Evolutionary conservation across 2,113 vertebrate genomes (phyloP).

Genomic region (Zootoca vivipara): DNA sequence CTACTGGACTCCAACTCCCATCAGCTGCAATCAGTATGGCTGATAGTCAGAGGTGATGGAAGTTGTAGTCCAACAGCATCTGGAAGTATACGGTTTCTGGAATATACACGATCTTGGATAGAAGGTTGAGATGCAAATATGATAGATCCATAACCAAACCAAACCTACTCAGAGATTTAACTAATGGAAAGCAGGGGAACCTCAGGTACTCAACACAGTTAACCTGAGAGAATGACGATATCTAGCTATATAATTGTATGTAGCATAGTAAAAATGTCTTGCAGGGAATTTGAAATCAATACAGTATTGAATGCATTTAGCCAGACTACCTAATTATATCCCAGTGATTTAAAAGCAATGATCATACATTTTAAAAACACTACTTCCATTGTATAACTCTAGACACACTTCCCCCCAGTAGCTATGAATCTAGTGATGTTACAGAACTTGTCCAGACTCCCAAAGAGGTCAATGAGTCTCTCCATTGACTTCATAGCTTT

Average conservation of each 20-base stretch:
- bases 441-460: conserved; percentile 17
- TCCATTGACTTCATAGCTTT: conserved; percentile 19
- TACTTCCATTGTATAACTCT: conserved; percentile 5
- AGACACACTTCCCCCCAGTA: background rate
- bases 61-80: background rate
- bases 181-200: conserved; percentile 23
- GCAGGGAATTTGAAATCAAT: conserved; percentile 53
- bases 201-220: conserved; percentile 1
- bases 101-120: no score
- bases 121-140: background rate
- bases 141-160: background rate
- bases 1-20: no score
- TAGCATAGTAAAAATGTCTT: conserved; percentile 36
- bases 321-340: background rate
- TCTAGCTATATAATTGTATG: conserved; percentile 28
- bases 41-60: background rate
- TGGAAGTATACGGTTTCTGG: background rate
- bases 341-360: conserved; percentile 8
- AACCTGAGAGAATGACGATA: conserved; percentile 19
- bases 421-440: conserved; percentile 19
- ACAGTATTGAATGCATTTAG: conserved; percentile 33
- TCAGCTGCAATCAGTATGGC: background rate
- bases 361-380: conserved; percentile 18
- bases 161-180: background rate
- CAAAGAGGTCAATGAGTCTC: conserved; percentile 26